Base-by-base conservation (phyloP, 2,113 vertebrate species). In the Spheniscus mendiculus region DNA sequence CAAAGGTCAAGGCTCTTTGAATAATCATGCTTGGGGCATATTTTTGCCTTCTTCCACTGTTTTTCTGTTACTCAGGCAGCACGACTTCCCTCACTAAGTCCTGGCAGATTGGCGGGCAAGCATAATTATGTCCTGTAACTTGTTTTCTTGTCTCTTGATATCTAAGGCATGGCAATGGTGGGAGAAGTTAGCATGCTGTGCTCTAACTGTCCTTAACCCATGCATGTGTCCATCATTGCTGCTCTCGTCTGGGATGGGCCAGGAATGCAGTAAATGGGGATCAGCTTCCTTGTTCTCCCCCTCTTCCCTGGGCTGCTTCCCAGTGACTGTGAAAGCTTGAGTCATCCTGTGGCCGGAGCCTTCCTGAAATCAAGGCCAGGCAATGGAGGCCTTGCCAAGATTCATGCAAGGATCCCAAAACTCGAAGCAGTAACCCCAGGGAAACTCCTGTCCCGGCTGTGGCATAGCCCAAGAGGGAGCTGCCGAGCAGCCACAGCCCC, bases 401-500 rank as follows among this genome's bases (percentile, higher is more conserved):
- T 69, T 56, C 42, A 26, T 22, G 26, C 16, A 74, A 78, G 55
- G 25, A 52, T 70, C 55, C 30, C 49, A 47, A 38, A 82, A 65
- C 30, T 66, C 12, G 0, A 55, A 86, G 27, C n/a, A 44, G 32
- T 30, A 44, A 55, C 20, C 44, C 14, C 38, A 55, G 7, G 16
- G 9, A 8, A 53, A 15, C 12, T 65, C 23, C 20, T n/a, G 11
- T 61, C 14, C 38, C 2, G 0, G 9, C 29, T 53, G n/a, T 50
- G 23, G 32, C 1, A 0, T 26, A 26, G 40, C 11, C 63, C 47
- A 52, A 12, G 23, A 55, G 25, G 20, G 15, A 81, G 20, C 53
- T 49, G 22, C 11, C 1, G 0, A 69, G 29, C 36, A 58, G 36
- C 66, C 1, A 0, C 29, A n/a, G 27, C 11, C 26, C 26, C 1